Percentiles rank a stretch among this genome's conserved stretches.
phyloP scores from a whole-genome alignment of 1,140 invertebrate species.

The Gryllus bimaculatus region DNA sequence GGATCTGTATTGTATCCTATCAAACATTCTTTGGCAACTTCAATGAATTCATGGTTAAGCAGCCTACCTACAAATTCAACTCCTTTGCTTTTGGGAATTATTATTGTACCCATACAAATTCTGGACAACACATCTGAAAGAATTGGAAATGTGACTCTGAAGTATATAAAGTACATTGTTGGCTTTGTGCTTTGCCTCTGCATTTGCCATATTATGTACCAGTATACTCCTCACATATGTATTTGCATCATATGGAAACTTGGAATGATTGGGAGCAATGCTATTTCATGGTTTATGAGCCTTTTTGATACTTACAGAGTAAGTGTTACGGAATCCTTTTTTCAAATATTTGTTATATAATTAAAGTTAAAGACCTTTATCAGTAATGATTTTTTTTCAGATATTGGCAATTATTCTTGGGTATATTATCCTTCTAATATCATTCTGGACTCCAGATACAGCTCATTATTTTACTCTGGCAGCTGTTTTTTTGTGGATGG shows the following conservation, averaged over 20 bases:
- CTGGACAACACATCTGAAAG: slow-evolving; percentile 59
- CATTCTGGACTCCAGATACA: neutral
- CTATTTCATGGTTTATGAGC: slow-evolving; percentile 37
- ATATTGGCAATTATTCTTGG: neutral
- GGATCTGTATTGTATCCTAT: slow-evolving; percentile 84
- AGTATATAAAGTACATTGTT: slow-evolving; percentile 48
- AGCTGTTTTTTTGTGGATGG: neutral
- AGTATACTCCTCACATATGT: slow-evolving; percentile 45
- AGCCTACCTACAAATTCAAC: slow-evolving; percentile 46
- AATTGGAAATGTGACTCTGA: slow-evolving; percentile 51
- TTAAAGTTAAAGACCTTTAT: neutral
- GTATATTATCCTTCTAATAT: neutral
- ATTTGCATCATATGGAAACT: slow-evolving; percentile 38
- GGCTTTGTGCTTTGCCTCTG: slow-evolving; percentile 28
- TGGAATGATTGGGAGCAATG: slow-evolving; percentile 31
- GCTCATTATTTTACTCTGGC: neutral
- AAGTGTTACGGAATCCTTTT: slow-evolving; percentile 16
- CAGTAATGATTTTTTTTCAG: neutral
- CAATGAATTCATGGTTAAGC: slow-evolving; percentile 61
- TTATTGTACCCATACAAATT: slow-evolving; percentile 61
- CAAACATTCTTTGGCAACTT: slow-evolving; percentile 62
- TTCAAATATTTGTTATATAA: neutral
- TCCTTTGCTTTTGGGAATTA: slow-evolving; percentile 56
- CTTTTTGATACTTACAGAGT: slow-evolving; percentile 40
- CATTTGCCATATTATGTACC: slow-evolving; percentile 33